Evolutionary conservation across 2,113 vertebrate genomes (phyloP).

Genomic region (Platysteira castanea): DNA sequence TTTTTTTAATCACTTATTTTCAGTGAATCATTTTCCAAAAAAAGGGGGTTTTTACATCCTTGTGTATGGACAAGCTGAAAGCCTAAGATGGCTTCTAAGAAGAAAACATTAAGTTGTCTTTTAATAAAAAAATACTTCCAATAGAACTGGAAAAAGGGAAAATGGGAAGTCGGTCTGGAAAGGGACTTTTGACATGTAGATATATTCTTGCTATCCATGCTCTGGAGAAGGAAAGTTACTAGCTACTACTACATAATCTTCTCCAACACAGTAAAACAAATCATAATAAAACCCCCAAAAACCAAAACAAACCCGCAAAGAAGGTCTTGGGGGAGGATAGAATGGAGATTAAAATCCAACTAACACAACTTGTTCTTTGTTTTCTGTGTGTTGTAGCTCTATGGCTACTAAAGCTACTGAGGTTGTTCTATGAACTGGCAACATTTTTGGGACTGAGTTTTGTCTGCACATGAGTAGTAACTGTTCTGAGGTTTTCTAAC

Average conservation of each 20-base stretch:
- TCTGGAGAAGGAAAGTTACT: not conserved
- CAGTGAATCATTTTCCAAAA: not conserved
- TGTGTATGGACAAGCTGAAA: not conserved
- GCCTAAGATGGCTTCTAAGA: not conserved
- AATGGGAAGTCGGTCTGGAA: not conserved
- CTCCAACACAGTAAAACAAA: not conserved
- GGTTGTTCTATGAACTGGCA: not conserved
- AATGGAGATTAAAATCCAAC: not conserved
- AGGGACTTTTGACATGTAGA: not conserved
- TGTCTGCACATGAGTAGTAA: not conserved
- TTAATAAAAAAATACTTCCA: not conserved
- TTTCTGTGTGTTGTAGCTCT: not conserved
- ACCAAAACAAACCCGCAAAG: not conserved
- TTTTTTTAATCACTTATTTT: not conserved
- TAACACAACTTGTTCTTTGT: not conserved
- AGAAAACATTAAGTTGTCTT: not conserved
- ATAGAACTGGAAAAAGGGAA: not conserved
- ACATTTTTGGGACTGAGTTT: not conserved
- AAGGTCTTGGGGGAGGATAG: not conserved
- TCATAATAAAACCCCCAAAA: not conserved
- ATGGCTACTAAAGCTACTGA: not conserved
- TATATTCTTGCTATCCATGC: not conserved
- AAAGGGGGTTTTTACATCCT: not conserved
- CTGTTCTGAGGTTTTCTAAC: not conserved
- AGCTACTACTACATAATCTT: not conserved